These are phyloP conservation scores for Circaetus cinerascens DNA, from an alignment of 2,113 vertebrate genomes.

Conservation along the genomic window DNA sequence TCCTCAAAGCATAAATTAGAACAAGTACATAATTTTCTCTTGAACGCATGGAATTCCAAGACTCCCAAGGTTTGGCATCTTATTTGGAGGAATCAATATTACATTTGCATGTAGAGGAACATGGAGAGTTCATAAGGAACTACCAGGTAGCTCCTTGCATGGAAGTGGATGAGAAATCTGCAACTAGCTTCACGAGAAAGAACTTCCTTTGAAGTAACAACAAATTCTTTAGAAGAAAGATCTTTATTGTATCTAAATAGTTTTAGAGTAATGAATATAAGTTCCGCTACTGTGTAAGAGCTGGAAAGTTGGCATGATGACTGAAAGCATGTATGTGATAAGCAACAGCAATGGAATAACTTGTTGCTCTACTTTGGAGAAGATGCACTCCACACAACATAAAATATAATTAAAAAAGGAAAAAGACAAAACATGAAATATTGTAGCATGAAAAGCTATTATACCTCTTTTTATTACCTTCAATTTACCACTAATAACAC, in stretches of 20 bases:
- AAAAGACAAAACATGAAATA: neutral
- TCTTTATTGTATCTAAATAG: neutral
- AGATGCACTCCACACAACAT: neutral
- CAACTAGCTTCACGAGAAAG: neutral
- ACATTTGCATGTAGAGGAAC: neutral
- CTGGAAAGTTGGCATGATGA: neutral
- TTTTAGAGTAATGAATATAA: neutral
- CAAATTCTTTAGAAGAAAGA: neutral
- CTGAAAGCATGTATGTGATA: neutral
- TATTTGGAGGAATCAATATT: neutral
- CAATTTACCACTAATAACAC: neutral
- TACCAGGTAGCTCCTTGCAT: neutral
- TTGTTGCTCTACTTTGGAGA: neutral
- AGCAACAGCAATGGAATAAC: neutral
- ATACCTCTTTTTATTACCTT: neutral
- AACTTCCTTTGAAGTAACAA: neutral
- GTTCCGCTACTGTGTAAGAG: neutral
- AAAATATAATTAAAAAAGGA: neutral
- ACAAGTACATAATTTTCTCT: neutral
- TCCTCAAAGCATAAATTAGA: neutral
- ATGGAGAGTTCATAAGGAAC: neutral
- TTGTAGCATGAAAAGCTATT: neutral
- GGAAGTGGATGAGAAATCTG: neutral
- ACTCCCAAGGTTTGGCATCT: neutral
- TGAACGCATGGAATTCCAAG: neutral